Evolutionary conservation across 2,797 vertebrate genomes (phyloP).

Genomic region (Betta splendens): DNA sequence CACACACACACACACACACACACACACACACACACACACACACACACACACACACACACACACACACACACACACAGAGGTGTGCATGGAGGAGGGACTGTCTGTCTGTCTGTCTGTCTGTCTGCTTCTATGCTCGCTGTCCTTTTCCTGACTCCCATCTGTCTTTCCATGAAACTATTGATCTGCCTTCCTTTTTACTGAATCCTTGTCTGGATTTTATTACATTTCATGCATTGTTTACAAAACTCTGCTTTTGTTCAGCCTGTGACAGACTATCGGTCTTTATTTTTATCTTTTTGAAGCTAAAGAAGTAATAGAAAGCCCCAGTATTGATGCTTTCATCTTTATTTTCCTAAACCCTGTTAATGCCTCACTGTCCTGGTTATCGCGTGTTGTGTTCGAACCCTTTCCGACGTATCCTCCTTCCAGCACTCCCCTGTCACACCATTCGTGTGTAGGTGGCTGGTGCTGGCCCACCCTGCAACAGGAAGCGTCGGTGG

Average conservation of each 20-base stretch:
- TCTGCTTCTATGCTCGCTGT: conserved; percentile 49
- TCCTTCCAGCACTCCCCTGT: conserved; percentile 15
- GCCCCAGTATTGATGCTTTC: too few species aligned
- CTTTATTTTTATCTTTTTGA: conserved; percentile 13
- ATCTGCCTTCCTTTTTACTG: conserved; percentile 17
- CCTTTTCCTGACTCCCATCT: conserved; percentile 60
- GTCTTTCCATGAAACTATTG: conserved; percentile 41
- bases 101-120: conserved; percentile 56
- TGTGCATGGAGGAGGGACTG: conserved; percentile 34
- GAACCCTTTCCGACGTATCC: neutral
- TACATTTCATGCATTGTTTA: conserved; percentile 16
- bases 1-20: too few species aligned
- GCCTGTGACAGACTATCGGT: conserved; percentile 11
- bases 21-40: too few species aligned
- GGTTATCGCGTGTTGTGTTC: conserved; percentile 1
- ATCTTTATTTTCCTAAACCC: conserved; percentile 6
- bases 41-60: conserved; percentile 18
- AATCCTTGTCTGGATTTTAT: conserved; percentile 24
- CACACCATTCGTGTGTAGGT: neutral
- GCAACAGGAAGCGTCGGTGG: conserved; percentile 37
- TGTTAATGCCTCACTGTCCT: neutral
- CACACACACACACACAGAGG: conserved; percentile 18
- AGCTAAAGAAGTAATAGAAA: conserved; percentile 4
- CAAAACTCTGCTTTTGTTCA: conserved; percentile 26
- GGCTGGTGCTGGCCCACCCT: conserved; percentile 24